A percentile compares a stretch with the other conserved stretches of the same genome.
Conservation (phyloP, 2,797 vertebrate species). For the Characodon lateralis region DNA sequence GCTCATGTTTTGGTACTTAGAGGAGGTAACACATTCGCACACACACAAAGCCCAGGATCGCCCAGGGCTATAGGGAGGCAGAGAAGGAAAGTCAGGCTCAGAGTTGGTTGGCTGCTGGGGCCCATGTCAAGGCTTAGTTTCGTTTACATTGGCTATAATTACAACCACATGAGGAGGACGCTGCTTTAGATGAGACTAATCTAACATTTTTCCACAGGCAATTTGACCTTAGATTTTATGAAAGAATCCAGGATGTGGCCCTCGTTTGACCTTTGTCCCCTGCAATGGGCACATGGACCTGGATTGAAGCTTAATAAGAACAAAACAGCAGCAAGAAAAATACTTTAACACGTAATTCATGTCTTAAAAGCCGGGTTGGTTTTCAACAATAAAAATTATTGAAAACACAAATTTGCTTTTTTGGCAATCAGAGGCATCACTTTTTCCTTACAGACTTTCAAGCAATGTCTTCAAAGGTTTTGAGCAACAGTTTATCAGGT, state of each 20-base stretch:
- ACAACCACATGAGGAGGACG: constrained; percentile 78
- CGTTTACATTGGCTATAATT: constrained; percentile 81
- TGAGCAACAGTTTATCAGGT: neutral
- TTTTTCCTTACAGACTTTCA: neutral
- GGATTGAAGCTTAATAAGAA: constrained; percentile 9
- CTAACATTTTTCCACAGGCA: constrained; percentile 70
- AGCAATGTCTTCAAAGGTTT: neutral
- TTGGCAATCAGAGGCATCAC: constrained; percentile 18
- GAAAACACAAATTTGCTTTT: constrained; percentile 23
- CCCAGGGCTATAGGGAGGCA: constrained; percentile 35
- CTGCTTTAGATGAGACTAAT: constrained; percentile 72
- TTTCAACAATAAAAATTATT: constrained; percentile 29
- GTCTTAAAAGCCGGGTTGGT: constrained; percentile 35
- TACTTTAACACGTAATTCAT: constrained; percentile 20
- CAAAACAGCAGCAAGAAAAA: neutral
- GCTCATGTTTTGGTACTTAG: constrained; percentile 35
- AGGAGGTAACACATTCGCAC: constrained; percentile 12
- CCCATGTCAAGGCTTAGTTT: constrained; percentile 78
- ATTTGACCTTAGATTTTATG: constrained; percentile 72
- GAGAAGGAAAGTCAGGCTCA: constrained; percentile 61
- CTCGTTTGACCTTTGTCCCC: constrained; percentile 45
- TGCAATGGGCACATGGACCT: constrained; percentile 12
- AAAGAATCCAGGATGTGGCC: constrained; percentile 70
- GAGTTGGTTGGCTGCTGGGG: constrained; percentile 68
- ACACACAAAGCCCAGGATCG: constrained; percentile 19